Evolutionary conservation across 2,113 vertebrate species (phyloP).

Genomic region (Dicentrarchus labrax): DNA sequence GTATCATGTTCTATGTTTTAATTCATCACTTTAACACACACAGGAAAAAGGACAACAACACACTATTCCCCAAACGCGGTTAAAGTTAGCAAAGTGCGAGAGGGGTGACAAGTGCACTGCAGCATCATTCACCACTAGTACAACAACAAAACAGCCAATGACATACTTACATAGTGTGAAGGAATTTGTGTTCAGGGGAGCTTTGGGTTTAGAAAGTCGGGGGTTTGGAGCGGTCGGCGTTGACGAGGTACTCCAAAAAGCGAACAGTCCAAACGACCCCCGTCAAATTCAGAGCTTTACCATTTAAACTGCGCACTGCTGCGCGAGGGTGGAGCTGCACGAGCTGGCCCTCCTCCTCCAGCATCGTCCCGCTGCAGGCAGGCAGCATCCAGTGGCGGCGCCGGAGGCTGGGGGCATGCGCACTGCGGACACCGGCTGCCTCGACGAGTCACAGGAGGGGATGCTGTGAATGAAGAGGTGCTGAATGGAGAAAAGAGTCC

Average conservation of each 20-base stretch:
- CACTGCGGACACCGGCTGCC: slow-evolving; percentile 23
- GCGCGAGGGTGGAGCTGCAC: slow-evolving; percentile 68
- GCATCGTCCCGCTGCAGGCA: slow-evolving; percentile 7
- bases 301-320: slow-evolving; percentile 80
- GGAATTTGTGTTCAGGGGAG: slow-evolving; percentile 35
- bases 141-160: fast-evolving
- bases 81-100: background rate
- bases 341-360: slow-evolving; percentile 53
- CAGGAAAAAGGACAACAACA: background rate
- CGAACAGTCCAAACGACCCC: slow-evolving; percentile 84
- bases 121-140: background rate
- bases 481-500: background rate
- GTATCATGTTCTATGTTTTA: background rate
- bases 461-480: background rate
- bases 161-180: slow-evolving; percentile 70
- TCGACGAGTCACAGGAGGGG: background rate
- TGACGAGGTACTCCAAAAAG: slow-evolving; percentile 82
- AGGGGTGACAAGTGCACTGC: slow-evolving; percentile 51
- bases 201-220: slow-evolving; percentile 67
- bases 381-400: slow-evolving; percentile 8
- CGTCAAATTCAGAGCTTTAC: slow-evolving; percentile 54
- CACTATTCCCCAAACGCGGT: background rate
- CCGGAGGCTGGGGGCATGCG: slow-evolving; percentile 68
- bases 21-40: background rate
- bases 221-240: slow-evolving; percentile 75